Conservation (phyloP, 1,140 invertebrate genomes). For the Drosophila bifasciata region DNA sequence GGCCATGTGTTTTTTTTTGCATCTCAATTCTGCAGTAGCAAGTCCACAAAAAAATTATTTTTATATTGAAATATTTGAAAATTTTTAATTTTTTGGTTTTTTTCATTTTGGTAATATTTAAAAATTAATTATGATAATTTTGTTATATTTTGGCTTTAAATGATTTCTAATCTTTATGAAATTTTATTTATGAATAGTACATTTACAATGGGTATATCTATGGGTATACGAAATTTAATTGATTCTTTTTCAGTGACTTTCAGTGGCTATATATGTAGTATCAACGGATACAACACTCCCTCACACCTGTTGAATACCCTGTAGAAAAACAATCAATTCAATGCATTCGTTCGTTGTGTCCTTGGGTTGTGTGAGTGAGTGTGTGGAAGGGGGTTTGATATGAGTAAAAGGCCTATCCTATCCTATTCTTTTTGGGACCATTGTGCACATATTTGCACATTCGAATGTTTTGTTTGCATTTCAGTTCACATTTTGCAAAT, state of each 20-base stretch:
- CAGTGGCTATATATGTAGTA: too few species aligned
- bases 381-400: neutral
- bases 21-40: too few species aligned
- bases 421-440: constrained; percentile 57
- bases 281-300: constrained; percentile 25
- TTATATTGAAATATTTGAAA: too few species aligned
- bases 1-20: too few species aligned
- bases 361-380: constrained; percentile 15
- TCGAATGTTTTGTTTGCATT: constrained; percentile 71
- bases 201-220: too few species aligned
- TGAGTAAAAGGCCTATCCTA: neutral
- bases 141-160: neutral
- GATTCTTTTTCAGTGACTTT: too few species aligned
- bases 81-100: constrained; percentile 24
- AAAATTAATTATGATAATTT: neutral
- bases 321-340: constrained; percentile 9
- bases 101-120: neutral
- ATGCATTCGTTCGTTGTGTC: constrained; percentile 22
- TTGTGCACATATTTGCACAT: constrained; percentile 64
- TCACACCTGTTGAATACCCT: constrained; percentile 2
- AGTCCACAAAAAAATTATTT: too few species aligned
- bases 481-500: constrained; percentile 74
- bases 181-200: too few species aligned
- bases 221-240: too few species aligned
- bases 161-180: too few species aligned